Percentiles rank a stretch among this genome's conserved stretches.
Evolutionary conservation across 2,888 invertebrate genomes (phyloP).

Genomic region (Cerceris ruficornis): DNA sequence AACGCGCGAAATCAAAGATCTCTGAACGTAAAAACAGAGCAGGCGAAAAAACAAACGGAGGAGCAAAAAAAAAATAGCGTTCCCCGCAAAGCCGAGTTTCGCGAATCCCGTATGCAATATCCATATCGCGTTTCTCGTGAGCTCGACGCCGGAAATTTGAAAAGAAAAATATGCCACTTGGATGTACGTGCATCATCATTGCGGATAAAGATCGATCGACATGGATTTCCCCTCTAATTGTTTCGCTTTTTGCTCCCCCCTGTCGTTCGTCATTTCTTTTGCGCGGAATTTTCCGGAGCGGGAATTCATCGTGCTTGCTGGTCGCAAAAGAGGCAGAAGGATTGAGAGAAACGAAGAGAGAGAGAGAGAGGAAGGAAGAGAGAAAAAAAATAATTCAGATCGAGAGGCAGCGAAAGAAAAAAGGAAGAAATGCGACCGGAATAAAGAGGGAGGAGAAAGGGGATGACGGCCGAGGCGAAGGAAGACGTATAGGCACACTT

Average conservation of each 20-base stretch:
- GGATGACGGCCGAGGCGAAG: neutral
- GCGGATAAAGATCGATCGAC: neutral
- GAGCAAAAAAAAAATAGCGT: too few species aligned
- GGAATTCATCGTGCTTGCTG: slow-evolving; percentile 22
- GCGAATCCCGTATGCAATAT: too few species aligned
- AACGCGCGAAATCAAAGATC: too few species aligned
- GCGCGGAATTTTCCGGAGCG: slow-evolving; percentile 12
- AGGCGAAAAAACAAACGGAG: too few species aligned
- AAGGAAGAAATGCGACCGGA: neutral
- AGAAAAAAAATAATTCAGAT: neutral
- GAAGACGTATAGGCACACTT: neutral
- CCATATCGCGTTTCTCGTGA: too few species aligned
- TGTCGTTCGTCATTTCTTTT: neutral
- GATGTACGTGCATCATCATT: too few species aligned
- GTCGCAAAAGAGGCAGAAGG: slow-evolving; percentile 19
- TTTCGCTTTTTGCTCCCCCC: neutral
- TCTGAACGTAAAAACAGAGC: too few species aligned
- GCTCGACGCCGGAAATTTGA: too few species aligned
- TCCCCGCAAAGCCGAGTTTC: too few species aligned
- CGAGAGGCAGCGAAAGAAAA: neutral
- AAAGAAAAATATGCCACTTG: too few species aligned
- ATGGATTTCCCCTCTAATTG: neutral
- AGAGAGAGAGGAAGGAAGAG: neutral
- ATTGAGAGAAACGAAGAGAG: neutral
- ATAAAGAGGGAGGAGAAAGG: slow-evolving; percentile 9